Percentiles rank a stretch among this genome's conserved stretches.
Conservation (phyloP, 2,888 invertebrate species). For the Dryomyza anilis region DNA sequence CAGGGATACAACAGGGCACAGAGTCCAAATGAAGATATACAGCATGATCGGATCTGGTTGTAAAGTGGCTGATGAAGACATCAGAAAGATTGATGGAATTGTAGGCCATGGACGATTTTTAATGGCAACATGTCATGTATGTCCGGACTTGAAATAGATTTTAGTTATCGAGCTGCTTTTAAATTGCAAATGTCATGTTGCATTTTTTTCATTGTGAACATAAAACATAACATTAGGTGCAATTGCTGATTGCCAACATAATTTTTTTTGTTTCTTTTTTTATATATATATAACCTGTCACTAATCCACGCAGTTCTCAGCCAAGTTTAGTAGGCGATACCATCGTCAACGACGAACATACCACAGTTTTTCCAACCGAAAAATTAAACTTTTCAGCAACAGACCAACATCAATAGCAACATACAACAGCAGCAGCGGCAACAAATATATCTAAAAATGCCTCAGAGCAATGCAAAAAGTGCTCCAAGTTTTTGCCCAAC, state of each 20-base stretch:
- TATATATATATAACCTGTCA: too few species aligned
- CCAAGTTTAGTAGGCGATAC: neutral
- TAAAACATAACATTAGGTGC: too few species aligned
- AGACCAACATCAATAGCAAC: slow-evolving; percentile 1
- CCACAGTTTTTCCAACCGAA: slow-evolving; percentile 17
- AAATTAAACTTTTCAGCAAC: slow-evolving; percentile 22
- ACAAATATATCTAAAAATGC: neutral
- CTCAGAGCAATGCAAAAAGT: neutral
- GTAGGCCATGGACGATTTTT: too few species aligned
- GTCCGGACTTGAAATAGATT: too few species aligned
- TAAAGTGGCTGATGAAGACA: neutral
- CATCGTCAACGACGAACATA: slow-evolving; percentile 1
- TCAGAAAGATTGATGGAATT: too few species aligned
- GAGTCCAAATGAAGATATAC: neutral
- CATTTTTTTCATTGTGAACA: too few species aligned
- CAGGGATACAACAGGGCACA: neutral
- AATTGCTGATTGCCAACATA: too few species aligned
- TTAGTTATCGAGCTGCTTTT: too few species aligned
- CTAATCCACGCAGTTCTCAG: too few species aligned
- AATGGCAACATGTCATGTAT: too few species aligned
- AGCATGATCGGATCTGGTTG: neutral
- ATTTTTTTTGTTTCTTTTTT: too few species aligned
- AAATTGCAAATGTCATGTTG: too few species aligned
- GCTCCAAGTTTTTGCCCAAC: slow-evolving; percentile 3
- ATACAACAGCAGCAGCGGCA: neutral